Conservation (phyloP, 2,888 invertebrate genomes). For the Nomada goodeniana region DNA sequence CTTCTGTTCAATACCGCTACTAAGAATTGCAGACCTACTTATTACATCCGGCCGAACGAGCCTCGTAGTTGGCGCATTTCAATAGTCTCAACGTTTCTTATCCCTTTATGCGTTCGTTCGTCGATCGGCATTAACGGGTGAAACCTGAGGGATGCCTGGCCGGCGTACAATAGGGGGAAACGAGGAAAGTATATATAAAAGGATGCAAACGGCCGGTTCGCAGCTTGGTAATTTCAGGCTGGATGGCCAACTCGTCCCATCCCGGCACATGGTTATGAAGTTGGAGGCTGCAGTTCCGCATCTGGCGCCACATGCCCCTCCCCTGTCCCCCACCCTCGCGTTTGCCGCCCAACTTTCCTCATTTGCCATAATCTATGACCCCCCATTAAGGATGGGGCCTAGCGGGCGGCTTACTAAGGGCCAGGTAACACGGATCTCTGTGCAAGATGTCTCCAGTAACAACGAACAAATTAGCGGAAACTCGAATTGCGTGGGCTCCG, state of each 20-base stretch:
- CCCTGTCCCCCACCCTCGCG: constrained; percentile 47
- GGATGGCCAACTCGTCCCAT: constrained; percentile 74
- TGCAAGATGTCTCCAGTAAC: constrained; percentile 75
- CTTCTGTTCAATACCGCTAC: too few species aligned
- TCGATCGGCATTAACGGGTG: constrained; percentile 64
- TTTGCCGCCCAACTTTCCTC: constrained; percentile 79
- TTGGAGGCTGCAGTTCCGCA: constrained; percentile 78
- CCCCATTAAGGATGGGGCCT: constrained; percentile 79
- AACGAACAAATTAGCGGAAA: constrained; percentile 75
- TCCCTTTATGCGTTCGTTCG: constrained; percentile 61
- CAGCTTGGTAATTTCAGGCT: constrained; percentile 74
- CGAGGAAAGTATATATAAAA: constrained; percentile 53
- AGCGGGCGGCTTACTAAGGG: constrained; percentile 64
- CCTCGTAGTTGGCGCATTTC: constrained; percentile 7
- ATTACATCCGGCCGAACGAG: constrained; percentile 30
- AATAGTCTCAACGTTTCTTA: constrained; percentile 53
- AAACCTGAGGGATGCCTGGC: constrained; percentile 50
- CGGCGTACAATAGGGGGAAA: constrained; percentile 2
- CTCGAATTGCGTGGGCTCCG: constrained; percentile 51
- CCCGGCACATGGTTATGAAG: constrained; percentile 78
- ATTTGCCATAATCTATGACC: constrained; percentile 83
- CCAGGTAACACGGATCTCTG: constrained; percentile 74
- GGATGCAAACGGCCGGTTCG: constrained; percentile 46
- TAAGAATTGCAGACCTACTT: constrained; percentile 20
- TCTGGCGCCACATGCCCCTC: constrained; percentile 80